A percentile compares a stretch with the other conserved stretches of the same genome.
Conservation (phyloP, 2,113 vertebrate genomes). For the Phocoena sinus region DNA sequence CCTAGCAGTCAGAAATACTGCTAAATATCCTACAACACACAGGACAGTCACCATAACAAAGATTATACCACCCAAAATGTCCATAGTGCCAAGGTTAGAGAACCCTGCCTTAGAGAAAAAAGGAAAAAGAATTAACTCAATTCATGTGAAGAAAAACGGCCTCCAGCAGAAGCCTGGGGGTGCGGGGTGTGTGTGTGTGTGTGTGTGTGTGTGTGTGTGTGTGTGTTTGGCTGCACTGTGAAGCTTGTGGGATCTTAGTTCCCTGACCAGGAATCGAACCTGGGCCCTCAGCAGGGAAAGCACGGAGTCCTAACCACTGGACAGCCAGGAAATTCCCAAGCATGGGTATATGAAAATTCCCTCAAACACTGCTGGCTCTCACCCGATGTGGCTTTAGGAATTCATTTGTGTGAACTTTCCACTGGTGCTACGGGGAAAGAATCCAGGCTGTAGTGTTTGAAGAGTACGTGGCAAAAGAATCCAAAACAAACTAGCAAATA, state of each 20-base stretch:
- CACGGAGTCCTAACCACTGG: neutral
- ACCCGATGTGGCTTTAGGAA: too few species aligned
- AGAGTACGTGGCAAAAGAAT: neutral
- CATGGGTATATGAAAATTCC: neutral
- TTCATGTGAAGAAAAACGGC: neutral
- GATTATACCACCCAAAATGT: neutral
- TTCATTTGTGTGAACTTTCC: neutral
- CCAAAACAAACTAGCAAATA: neutral
- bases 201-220: too few species aligned
- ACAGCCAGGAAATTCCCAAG: neutral
- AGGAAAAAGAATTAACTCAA: neutral
- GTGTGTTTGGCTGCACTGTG: neutral
- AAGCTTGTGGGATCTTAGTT: neutral
- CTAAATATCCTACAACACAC: neutral
- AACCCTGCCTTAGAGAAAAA: neutral
- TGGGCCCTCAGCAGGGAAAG: neutral
- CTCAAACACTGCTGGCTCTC: neutral
- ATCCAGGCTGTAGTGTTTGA: neutral
- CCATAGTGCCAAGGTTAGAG: neutral
- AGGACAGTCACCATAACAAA: neutral
- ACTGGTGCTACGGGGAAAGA: neutral
- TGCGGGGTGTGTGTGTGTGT: rapidly evolving
- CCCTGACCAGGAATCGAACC: neutral
- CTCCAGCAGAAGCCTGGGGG: neutral
- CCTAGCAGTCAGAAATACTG: neutral